Evolutionary conservation across 35 echinoderm and acorn worm species (phyloP).

Genomic region (Amphiura filiformis): DNA sequence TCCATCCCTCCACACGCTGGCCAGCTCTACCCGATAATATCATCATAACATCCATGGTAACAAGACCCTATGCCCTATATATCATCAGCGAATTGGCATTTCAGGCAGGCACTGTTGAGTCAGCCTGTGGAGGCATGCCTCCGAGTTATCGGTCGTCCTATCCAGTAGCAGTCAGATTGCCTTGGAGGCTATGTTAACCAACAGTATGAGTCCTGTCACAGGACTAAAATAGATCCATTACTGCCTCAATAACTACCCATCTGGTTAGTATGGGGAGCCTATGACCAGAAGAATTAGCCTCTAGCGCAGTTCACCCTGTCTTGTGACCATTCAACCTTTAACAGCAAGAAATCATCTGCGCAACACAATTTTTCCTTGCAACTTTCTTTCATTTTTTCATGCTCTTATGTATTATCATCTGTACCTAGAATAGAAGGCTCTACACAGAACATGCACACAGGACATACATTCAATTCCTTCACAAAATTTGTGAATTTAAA

Average conservation of each 20-base stretch:
- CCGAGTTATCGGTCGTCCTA: neutral
- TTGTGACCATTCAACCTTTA: too few species aligned
- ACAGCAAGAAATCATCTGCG: too few species aligned
- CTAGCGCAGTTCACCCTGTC: too few species aligned
- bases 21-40: neutral
- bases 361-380: too few species aligned
- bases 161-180: neutral
- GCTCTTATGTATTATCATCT: too few species aligned
- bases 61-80: constrained; percentile 5
- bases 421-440: too few species aligned
- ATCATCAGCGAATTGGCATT: constrained; percentile 1
- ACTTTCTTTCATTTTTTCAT: too few species aligned
- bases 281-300: too few species aligned
- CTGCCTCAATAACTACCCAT: neutral
- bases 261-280: constrained; percentile 5
- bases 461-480: too few species aligned
- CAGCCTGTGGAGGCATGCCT: neutral
- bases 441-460: too few species aligned
- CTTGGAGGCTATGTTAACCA: neutral
- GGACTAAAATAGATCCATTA: neutral
- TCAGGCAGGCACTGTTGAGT: neutral
- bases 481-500: too few species aligned
- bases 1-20: neutral
- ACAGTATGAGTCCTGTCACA: neutral
- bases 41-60: constrained; percentile 11